Conservation (phyloP, 2,113 vertebrate genomes). For the Rutilus rutilus region DNA sequence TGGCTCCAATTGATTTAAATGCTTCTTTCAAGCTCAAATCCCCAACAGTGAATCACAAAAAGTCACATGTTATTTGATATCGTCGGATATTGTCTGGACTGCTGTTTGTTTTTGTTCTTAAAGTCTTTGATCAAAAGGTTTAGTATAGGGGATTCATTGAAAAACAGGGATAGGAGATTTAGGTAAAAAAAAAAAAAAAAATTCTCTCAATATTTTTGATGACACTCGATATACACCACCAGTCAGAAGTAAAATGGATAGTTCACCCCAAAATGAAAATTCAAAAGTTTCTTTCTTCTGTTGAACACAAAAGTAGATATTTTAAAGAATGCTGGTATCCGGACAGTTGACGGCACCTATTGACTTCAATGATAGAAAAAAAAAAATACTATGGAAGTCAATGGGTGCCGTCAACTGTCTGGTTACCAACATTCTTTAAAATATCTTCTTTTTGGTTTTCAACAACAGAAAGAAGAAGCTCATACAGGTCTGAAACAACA, state of each 20-base stretch:
- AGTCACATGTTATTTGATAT: not conserved
- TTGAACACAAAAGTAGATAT: too few relatives aligned
- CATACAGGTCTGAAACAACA: too few relatives aligned
- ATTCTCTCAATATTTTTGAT: not conserved
- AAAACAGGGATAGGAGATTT: not conserved
- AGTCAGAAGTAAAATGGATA: not conserved
- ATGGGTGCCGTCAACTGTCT: too few relatives aligned
- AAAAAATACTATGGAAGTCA: too few relatives aligned
- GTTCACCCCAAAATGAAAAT: too few relatives aligned
- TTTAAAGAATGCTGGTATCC: too few relatives aligned
- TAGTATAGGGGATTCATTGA: not conserved
- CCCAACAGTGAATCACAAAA: not conserved
- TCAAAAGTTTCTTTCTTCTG: too few relatives aligned
- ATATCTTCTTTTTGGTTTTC: too few relatives aligned
- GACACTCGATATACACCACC: not conserved
- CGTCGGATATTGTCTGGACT: not conserved
- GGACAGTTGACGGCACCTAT: too few relatives aligned
- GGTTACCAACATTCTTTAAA: too few relatives aligned
- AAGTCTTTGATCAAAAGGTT: conserved; percentile 4
- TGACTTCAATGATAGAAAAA: too few relatives aligned
- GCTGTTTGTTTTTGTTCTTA: not conserved
- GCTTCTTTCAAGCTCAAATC: not conserved
- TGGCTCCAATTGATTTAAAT: not conserved
- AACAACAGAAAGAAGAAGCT: too few relatives aligned
- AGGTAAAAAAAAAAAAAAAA: not conserved